Percentiles rank a stretch among this genome's conserved stretches.
Evolutionary conservation across 2,888 invertebrate genomes (phyloP).

Genomic region (Drosophila diplacantha): DNA sequence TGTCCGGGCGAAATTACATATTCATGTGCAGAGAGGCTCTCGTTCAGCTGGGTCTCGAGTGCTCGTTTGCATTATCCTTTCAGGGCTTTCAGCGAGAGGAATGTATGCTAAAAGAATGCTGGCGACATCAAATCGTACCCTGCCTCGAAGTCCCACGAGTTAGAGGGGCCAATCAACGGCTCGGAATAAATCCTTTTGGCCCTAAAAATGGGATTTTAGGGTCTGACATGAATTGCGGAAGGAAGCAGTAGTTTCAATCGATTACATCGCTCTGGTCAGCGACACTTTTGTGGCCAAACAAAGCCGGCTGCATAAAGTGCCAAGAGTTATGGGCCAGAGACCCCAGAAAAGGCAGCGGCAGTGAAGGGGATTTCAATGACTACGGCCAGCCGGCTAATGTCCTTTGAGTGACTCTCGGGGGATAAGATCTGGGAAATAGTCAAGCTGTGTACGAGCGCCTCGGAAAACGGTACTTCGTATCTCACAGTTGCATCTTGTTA

Average conservation of each 20-base stretch:
- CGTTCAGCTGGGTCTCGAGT: constrained; percentile 36
- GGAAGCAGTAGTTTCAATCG: constrained; percentile 55
- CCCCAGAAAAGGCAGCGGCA: constrained; percentile 17
- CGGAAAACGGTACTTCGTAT: constrained; percentile 75
- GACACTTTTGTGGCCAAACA: constrained; percentile 55
- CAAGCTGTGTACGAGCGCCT: constrained; percentile 71
- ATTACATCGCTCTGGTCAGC: constrained; percentile 29
- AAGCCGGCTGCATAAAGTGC: constrained; percentile 56
- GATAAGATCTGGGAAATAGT: constrained; percentile 66
- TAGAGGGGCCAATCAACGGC: constrained; percentile 6
- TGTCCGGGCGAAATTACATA: constrained; percentile 34
- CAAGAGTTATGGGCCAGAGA: constrained; percentile 58
- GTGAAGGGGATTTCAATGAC: constrained; percentile 37
- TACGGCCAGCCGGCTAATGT: constrained; percentile 64
- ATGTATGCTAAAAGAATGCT: constrained; percentile 10
- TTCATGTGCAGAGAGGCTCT: constrained; percentile 35
- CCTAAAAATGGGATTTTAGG: constrained; percentile 17
- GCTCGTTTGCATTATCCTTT: constrained; percentile 42
- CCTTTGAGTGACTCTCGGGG: constrained; percentile 49
- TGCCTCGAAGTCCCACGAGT: not conserved
- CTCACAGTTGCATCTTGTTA: constrained; percentile 70
- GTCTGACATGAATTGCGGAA: constrained; percentile 49
- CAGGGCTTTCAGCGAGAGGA: constrained; percentile 10
- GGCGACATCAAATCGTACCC: constrained; percentile 18
- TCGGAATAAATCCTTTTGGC: constrained; percentile 16